Conservation (phyloP, 2,888 invertebrate genomes). For the Meiosimyza platycephala region DNA sequence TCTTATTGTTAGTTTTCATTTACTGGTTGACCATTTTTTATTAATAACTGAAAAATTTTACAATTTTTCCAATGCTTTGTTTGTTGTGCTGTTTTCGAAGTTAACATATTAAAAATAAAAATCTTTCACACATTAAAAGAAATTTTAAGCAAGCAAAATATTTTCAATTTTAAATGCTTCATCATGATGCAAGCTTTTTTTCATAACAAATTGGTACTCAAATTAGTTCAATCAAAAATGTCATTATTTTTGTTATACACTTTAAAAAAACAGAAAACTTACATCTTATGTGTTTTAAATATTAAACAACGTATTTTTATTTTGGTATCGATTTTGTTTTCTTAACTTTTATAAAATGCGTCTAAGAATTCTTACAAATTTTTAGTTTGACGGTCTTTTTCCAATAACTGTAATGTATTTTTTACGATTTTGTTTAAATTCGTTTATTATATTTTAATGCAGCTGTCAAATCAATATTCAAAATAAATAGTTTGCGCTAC, state of each 20-base stretch:
- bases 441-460: neutral
- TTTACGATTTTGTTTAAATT: neutral
- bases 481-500: no score
- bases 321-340: neutral
- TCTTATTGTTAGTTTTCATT: constrained; percentile 35
- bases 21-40: constrained; percentile 29
- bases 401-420: no score
- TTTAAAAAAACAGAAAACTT: neutral
- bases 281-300: constrained; percentile 12
- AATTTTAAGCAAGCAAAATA: neutral
- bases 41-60: constrained; percentile 26
- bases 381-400: no score
- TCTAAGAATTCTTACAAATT: no score
- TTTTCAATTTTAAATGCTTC: constrained; percentile 9
- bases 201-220: constrained; percentile 25
- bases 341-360: no score
- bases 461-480: constrained; percentile 19
- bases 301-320: neutral
- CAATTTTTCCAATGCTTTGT: constrained; percentile 32
- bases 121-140: no score
- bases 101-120: constrained; percentile 21
- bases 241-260: neutral
- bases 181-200: constrained; percentile 1
- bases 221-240: constrained; percentile 28
- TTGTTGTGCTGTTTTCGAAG: constrained; percentile 38